phyloP scores from a whole-genome alignment of 2,113 vertebrate species.

The Lethenteron camtschaticum region DNA sequence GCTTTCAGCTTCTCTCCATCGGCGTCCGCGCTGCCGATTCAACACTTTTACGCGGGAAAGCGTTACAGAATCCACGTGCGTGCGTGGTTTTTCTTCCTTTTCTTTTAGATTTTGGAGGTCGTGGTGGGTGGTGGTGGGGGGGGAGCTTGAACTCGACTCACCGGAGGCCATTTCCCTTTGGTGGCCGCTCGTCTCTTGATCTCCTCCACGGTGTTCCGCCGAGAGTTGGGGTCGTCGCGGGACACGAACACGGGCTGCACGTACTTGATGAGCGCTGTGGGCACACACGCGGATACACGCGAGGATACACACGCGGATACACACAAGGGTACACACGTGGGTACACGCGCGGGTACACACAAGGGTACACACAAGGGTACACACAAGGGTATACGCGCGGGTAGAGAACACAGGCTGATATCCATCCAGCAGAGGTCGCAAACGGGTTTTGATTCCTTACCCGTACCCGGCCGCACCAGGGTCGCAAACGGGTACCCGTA shows the following conservation, averaged over 20 bases:
- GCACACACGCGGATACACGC: not conserved
- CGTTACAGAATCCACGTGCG: no score
- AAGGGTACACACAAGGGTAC: not conserved
- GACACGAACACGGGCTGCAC: conserved; percentile 87
- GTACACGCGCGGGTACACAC: not conserved
- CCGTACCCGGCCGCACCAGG: no score
- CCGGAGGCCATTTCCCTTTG: conserved; percentile 75
- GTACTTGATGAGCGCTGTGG: conserved; percentile 67
- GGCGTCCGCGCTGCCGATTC: no score
- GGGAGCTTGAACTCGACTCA: conserved; percentile 14
- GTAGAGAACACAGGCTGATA: no score
- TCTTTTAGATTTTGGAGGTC: no score
- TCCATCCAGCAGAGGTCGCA: no score
- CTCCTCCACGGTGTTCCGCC: conserved; percentile 81
- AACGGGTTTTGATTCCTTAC: no score
- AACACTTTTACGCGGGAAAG: no score
- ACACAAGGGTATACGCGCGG: not conserved
- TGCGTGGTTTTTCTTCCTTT: no score
- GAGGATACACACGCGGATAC: not conserved
- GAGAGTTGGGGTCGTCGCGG: conserved; percentile 72
- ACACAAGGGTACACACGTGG: conserved; percentile 9
- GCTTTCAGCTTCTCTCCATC: no score
- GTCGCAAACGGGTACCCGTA: no score
- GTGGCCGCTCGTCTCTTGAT: conserved; percentile 63
- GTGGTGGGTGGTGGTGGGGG: no score